Evolutionary conservation across 2,888 invertebrate species (phyloP), one percentile per base, ranked within the genome.

Genomic region (Cataglyphis cursor): DNA sequence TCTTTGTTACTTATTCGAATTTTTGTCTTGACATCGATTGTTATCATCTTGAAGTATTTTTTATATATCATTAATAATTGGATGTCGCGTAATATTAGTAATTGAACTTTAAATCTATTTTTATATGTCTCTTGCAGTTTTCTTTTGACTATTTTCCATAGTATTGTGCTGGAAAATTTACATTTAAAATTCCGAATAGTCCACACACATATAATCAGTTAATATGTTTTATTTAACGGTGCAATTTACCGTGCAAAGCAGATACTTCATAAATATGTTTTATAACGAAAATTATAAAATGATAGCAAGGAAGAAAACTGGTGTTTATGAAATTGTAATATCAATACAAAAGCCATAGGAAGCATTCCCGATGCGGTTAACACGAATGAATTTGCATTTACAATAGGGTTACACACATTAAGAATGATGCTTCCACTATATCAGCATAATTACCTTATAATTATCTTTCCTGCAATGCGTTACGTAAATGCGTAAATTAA

Each of bases 401-500:
- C 54, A 70, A 76, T 76, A 10, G 41, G 31, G 54, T 21, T 51
- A 38, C 75, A 4, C 24, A 24, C 24, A 76, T 28, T 10, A 38
- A 68, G 72, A 76, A 70, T 57, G n/a, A 41, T 76, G 75, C 18
- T 76, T 70, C 31, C 41, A 28, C 24, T 54, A 10, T 38, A 75
- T 65, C 48, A 66, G 68, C 75, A 75, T 76, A 68, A 76, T 68
- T 76, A 54, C 54, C 51, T 70, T 57, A 15, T 54, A 76, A 76
- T 68, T 70, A 54, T 38, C n/a, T 66, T 66, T 51, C 8, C 3
- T 31, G 28, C 61, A 28, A 44, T 21, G 21, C 3, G 28, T 76
- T 76, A 76, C 54, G 41, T 68, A 76, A 76, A 54, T 28, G n/a
- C 3, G 28, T 28, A 15, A 68, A 57, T 41, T 54, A 28, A 76